These are phyloP conservation scores for Eretmocerus hayati DNA, from an alignment of 2,888 invertebrate genomes.

Conservation along the genomic window DNA sequence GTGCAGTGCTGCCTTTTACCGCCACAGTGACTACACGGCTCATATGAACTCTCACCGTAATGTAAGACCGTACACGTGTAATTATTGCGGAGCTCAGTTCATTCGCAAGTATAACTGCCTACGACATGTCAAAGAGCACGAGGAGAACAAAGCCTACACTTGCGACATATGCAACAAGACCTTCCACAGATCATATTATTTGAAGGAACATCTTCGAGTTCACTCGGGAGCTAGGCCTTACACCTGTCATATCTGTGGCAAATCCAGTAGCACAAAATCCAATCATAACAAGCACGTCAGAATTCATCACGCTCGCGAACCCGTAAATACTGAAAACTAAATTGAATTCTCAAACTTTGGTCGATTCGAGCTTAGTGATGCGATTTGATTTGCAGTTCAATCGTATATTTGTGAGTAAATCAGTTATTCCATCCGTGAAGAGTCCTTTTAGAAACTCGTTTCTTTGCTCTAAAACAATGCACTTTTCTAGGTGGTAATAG, in stretches of 20 bases:
- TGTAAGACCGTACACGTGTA: constrained; percentile 79
- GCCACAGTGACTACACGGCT: constrained; percentile 71
- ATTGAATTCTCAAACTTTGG: no score
- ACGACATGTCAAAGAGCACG: constrained; percentile 78
- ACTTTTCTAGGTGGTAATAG: no score
- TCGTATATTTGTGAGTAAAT: no score
- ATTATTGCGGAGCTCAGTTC: constrained; percentile 84
- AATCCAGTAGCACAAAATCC: constrained; percentile 81
- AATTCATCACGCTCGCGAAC: constrained; percentile 83
- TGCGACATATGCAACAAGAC: constrained; percentile 75
- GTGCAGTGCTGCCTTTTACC: constrained; percentile 78
- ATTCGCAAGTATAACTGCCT: constrained; percentile 83
- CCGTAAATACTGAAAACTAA: constrained; percentile 76
- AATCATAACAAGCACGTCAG: constrained; percentile 86
- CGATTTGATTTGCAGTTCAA: no score
- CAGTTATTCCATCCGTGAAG: no score
- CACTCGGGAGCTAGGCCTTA: constrained; percentile 77
- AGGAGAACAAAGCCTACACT: constrained; percentile 68
- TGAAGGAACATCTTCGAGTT: constrained; percentile 79
- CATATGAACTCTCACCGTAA: constrained; percentile 83
- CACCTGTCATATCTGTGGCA: constrained; percentile 81
- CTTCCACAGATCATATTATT: constrained; percentile 80
- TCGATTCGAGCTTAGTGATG: no score
- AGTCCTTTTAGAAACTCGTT: no score
- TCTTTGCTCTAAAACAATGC: no score